Conservation (phyloP, 1,140 invertebrate genomes). For the Copidosoma floridanum region DNA sequence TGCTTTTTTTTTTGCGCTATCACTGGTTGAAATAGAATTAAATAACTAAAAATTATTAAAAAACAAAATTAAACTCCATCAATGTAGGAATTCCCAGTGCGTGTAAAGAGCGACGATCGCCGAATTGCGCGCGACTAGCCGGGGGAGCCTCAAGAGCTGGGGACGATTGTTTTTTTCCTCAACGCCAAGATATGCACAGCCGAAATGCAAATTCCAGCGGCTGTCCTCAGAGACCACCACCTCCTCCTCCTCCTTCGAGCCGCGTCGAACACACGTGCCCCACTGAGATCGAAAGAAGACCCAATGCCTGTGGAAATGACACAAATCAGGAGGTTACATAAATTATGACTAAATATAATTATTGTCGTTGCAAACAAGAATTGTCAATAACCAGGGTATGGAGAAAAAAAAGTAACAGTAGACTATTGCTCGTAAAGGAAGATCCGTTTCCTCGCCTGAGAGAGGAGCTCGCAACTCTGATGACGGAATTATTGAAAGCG, state of each 20-base stretch:
- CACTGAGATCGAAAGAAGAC: conserved; percentile 37
- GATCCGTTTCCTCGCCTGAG: conserved; percentile 42
- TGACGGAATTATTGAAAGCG: conserved; percentile 61
- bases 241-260: not conserved
- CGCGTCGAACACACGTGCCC: conserved; percentile 32
- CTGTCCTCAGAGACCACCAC: not conserved
- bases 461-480: conserved; percentile 62
- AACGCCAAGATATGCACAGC: not conserved
- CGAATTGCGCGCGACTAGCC: not conserved
- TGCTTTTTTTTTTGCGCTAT: too few relatives aligned
- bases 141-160: not conserved
- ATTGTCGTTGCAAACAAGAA: too few relatives aligned
- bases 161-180: not conserved
- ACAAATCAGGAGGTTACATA: conserved; percentile 46
- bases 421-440: conserved; percentile 39
- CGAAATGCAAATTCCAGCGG: not conserved
- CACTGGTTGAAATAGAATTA: not conserved
- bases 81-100: not conserved
- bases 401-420: not conserved
- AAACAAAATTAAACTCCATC: not conserved
- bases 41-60: not conserved
- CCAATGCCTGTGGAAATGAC: conserved; percentile 32
- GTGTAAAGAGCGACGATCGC: not conserved
- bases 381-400: too few relatives aligned
- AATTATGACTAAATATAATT: too few relatives aligned